These are phyloP conservation scores for Orchesella flavescens DNA, from an alignment of 2,888 invertebrate genomes.

Conservation along the genomic window DNA sequence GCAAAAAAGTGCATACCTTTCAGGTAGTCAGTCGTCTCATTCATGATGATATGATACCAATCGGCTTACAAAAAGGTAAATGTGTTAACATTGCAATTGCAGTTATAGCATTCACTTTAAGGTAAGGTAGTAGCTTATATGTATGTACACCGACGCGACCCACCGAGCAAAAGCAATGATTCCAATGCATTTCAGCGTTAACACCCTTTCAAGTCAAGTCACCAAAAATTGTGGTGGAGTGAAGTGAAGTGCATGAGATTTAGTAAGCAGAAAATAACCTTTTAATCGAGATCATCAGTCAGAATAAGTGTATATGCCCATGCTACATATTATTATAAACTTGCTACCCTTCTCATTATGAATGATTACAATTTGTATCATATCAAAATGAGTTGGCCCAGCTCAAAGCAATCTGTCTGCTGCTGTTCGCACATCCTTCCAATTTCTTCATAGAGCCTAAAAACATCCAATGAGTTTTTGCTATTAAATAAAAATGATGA, in stretches of 20 bases:
- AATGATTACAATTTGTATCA: background rate
- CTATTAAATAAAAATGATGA: no score
- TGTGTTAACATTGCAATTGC: background rate
- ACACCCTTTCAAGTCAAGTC: slow-evolving; percentile 3
- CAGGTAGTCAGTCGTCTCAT: no score
- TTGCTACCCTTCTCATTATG: background rate
- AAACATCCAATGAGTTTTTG: no score
- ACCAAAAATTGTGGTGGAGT: background rate
- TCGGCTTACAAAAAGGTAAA: background rate
- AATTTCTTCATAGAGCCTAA: no score
- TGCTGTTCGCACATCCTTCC: no score
- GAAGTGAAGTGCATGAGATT: background rate
- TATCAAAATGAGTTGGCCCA: no score
- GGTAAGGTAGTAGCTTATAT: background rate
- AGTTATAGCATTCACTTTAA: background rate
- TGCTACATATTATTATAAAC: background rate
- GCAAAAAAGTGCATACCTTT: background rate
- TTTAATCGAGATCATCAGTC: background rate
- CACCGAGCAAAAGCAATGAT: background rate
- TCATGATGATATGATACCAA: no score
- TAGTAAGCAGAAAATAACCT: background rate
- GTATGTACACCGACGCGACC: background rate
- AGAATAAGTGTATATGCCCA: background rate
- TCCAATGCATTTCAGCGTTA: background rate
- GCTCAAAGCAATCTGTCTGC: background rate